phyloP scores from a whole-genome alignment of 2,888 invertebrate genomes.

The Caenorhabditis virilis region DNA sequence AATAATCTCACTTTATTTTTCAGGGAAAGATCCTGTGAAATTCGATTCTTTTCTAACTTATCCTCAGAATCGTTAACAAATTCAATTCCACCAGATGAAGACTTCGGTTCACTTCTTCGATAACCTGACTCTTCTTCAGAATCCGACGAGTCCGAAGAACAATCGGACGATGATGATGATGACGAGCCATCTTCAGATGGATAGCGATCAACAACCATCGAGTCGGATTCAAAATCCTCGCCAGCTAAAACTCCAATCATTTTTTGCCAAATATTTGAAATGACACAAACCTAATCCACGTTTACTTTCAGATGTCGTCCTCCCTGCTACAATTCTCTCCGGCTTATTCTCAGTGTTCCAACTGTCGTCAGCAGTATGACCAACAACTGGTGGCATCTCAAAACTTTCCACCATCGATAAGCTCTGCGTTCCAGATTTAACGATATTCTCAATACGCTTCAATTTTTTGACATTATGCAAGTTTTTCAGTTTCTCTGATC shows the following conservation, averaged over 20 bases:
- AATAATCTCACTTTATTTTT: background rate
- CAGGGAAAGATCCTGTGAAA: background rate
- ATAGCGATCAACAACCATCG: no score
- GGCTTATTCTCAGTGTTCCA: slow-evolving; percentile 5
- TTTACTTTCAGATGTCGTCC: slow-evolving; percentile 31
- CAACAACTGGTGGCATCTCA: slow-evolving; percentile 32
- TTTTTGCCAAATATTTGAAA: no score
- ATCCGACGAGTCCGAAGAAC: slow-evolving; percentile 6
- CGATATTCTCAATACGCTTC: slow-evolving; percentile 2
- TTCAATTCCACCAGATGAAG: slow-evolving; percentile 23
- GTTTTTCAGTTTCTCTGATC: slow-evolving; percentile 17
- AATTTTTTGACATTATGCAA: slow-evolving; percentile 12
- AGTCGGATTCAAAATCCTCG: no score
- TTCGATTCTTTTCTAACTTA: slow-evolving; percentile 12
- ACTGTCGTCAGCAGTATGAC: slow-evolving; percentile 11
- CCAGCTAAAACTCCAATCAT: no score
- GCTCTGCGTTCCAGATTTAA: background rate
- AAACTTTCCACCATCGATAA: slow-evolving; percentile 14
- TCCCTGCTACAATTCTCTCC: slow-evolving; percentile 14
- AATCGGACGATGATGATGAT: slow-evolving; percentile 9
- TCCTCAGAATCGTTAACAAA: slow-evolving; percentile 13
- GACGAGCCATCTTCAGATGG: slow-evolving; percentile 1
- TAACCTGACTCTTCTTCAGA: background rate
- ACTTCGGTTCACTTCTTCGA: background rate
- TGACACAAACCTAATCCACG: slow-evolving; percentile 5